phyloP scores from a whole-genome alignment of 2,888 invertebrate species.

The Andrena fulva region DNA sequence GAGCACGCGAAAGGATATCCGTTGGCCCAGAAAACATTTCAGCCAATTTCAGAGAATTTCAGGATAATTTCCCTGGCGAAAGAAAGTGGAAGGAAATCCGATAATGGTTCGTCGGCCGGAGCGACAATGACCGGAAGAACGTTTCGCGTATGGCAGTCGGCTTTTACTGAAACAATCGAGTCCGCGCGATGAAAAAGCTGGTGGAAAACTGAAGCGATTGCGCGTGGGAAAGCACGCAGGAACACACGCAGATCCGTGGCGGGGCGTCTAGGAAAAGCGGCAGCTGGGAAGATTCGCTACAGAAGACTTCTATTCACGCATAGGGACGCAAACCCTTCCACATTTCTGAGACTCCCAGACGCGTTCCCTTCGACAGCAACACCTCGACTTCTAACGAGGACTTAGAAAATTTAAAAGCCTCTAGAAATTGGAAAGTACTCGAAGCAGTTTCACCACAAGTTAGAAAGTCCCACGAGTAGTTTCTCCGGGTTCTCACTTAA shows the following conservation, averaged over 20 bases:
- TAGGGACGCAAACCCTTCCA: too few relatives aligned
- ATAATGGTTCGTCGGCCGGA: slow-evolving; percentile 60
- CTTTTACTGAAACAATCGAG: slow-evolving; percentile 18
- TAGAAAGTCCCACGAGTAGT: slow-evolving; percentile 26
- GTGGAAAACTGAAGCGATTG: slow-evolving; percentile 3
- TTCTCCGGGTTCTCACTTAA: slow-evolving; percentile 9
- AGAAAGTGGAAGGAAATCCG: slow-evolving; percentile 54
- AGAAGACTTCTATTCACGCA: background rate
- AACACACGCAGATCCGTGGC: background rate
- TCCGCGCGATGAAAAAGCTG: background rate
- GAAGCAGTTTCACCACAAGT: slow-evolving; percentile 7
- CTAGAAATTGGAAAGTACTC: slow-evolving; percentile 22
- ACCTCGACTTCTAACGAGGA: too few relatives aligned
- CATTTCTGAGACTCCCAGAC: background rate
- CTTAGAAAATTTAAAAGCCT: slow-evolving; percentile 27
- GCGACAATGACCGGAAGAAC: slow-evolving; percentile 72
- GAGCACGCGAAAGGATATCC: too few relatives aligned
- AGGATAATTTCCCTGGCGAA: slow-evolving; percentile 40
- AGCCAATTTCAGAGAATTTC: too few relatives aligned
- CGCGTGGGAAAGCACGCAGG: background rate
- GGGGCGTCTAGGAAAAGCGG: background rate
- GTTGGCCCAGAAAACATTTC: too few relatives aligned
- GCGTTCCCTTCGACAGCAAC: background rate
- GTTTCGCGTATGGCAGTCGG: slow-evolving; percentile 15
- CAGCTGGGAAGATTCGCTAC: background rate